Evolutionary conservation across 1,140 invertebrate genomes (phyloP).

Genomic region (Coptotermes formosanus): DNA sequence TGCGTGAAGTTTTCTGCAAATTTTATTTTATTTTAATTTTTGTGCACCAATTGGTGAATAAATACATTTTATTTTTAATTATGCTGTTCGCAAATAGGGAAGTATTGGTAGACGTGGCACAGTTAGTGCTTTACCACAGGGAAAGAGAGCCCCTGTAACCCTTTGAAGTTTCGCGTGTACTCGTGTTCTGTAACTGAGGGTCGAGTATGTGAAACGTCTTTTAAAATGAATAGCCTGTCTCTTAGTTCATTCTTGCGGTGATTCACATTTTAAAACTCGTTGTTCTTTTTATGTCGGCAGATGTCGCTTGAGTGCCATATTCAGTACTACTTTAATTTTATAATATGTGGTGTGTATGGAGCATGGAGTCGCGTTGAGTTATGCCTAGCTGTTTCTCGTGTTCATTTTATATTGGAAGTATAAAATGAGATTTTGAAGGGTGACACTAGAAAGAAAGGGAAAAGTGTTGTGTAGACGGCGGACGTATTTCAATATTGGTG

Average conservation of each 20-base stretch:
- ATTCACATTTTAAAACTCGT: not conserved
- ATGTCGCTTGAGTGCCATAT: not conserved
- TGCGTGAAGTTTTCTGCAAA: no score
- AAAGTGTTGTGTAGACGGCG: not conserved
- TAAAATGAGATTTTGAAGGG: constrained; percentile 6
- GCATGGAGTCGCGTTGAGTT: not conserved
- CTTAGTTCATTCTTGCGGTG: not conserved
- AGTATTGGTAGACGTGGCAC: no score
- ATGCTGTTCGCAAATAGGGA: no score
- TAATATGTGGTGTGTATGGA: constrained; percentile 11
- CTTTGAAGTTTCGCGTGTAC: no score
- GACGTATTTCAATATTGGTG: not conserved
- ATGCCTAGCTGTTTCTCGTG: not conserved
- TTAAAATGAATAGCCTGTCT: not conserved
- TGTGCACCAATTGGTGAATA: no score
- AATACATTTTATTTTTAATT: no score
- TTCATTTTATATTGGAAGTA: constrained; percentile 13
- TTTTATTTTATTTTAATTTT: no score
- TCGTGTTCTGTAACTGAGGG: no score
- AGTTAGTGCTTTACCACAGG: no score
- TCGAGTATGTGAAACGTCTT: no score
- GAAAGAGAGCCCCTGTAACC: no score
- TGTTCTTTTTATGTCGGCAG: constrained; percentile 13
- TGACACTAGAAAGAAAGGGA: not conserved
- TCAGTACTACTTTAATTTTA: constrained; percentile 14